Evolutionary conservation across 1,140 invertebrate genomes (phyloP), one percentile per base, ranked within the genome.

Genomic region (Hydropsyche tenuis): DNA sequence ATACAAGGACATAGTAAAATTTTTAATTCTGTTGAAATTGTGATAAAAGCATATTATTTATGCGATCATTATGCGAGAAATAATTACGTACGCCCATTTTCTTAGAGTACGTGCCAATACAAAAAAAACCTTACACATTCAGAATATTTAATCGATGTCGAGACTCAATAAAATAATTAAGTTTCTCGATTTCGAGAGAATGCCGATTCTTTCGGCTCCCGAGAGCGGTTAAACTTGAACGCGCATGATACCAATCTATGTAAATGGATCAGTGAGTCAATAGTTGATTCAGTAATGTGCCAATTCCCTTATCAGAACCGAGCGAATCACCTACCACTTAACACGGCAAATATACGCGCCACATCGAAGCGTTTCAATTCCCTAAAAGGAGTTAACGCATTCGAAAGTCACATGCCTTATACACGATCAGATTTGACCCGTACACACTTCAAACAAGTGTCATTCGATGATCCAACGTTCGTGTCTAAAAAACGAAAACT

Each of bases 301-400:
- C 27, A 56, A 48, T 70, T 68, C 43, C 63, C 63, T 65, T 68
- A 68, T 68, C 30, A 68, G 65, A 60, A 25, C 20, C 6, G 42
- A 9, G 60, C 60, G 42, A 30, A 66, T 66, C 42, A n/a, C 22
- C 3, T 37, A 42, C 14, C 22, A 0, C 11, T 48, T 51, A 14
- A 48, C 64, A 66, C 64, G 9, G 3, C 20, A 43, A 4, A 37
- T 37, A 9, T 37, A 37, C 22, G 51, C 9, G 51, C 56, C 66
- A 48, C 9, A n/a, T 37, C 23, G 12, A 22, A 70, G 56, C 25
- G 48, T 56, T 53, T 48, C 51, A 46, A 48, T 70, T 70, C 51
- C 68, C 48, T 56, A 70, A 70, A 53, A 56, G 22, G 23, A 48
- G 4, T 14, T 48, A 48, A n/a, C 14, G 14, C 7, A 60, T 2